Evolutionary conservation across 2,113 vertebrate species (phyloP), one percentile per base, ranked within the genome.

Genomic region (Calyptomena viridis): DNA sequence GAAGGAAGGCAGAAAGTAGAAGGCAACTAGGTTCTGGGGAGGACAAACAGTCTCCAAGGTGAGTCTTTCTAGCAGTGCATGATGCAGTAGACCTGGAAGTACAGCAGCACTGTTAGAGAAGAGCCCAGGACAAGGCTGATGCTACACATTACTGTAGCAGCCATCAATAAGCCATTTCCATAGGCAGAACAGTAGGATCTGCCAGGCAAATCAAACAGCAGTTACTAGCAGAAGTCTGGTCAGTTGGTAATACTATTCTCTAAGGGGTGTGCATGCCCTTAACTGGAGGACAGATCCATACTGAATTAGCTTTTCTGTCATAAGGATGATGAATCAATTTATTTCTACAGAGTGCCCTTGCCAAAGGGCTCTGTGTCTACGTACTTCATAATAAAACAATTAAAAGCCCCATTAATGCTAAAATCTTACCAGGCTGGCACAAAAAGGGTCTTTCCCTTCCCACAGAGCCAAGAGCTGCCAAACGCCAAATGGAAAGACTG

Each of bases 41-140:
- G 59, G 46, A 56, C 60, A 84, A 73, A 30, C 7, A n/a, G 23
- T 66, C 31, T 94, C 60, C 56, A 75, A 53, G 53, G 8, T 1
- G 22, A 82, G 39, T 82, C 58, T 35, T 84, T 93, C 33, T 30
- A 33, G 73, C 33, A 71, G 52, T 33, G 71, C 23, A 62, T 81
- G 82, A 92, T 78, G 62, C 93, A 91, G 72, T 84, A 62, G 95
- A 95, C 95, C 24, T 97, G 91, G 50, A 97, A 97, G 80, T 94
- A 96, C 27, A 94, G 92, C 73, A 81, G 71, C 63, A 96, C 84
- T 3, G 18, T 84, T 49, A 97, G 92, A 50, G 95, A 64, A 58
- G 93, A 69, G 6, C 83, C 93, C 71, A 95, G 92, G 59, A 96
- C 81, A 27, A 94, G 84, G 55, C 95, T 97, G 69, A 96, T 84